Percentiles rank a stretch among this genome's conserved stretches.
These are phyloP conservation scores for Turritopsis dohrnii DNA, from an alignment of 30 jellyfish, hydroid and myxozoan genomes.

Conservation along the genomic window DNA sequence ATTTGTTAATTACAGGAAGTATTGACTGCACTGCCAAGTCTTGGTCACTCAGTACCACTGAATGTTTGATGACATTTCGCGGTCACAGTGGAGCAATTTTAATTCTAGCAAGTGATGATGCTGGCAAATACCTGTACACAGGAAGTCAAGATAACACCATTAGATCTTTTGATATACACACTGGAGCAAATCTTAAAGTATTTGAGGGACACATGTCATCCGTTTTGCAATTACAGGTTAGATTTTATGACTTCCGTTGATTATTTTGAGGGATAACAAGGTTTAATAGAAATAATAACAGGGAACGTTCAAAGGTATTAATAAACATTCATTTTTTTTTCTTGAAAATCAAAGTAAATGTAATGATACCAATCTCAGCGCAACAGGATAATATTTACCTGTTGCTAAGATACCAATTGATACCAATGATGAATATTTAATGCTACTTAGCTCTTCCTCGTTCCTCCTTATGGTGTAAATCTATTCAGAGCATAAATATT, in stretches of 20 bases:
- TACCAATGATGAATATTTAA: too few species aligned
- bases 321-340: too few species aligned
- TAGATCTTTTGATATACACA: constrained; percentile 74
- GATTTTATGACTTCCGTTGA: not conserved
- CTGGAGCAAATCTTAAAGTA: constrained; percentile 61
- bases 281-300: too few species aligned
- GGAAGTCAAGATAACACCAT: constrained; percentile 84
- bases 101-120: constrained; percentile 73
- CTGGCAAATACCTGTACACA: constrained; percentile 66
- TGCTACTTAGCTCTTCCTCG: not conserved
- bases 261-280: too few species aligned
- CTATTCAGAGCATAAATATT: not conserved
- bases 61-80: constrained; percentile 61
- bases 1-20: constrained; percentile 72
- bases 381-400: not conserved
- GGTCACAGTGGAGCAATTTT: constrained; percentile 89
- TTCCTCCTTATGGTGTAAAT: not conserved
- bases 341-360: too few species aligned
- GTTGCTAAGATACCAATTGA: not conserved
- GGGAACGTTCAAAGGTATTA: too few species aligned
- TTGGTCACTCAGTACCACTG: constrained; percentile 81
- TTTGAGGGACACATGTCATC: constrained; percentile 83
- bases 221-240: constrained; percentile 79
- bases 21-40: constrained; percentile 87
- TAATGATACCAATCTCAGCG: too few species aligned